A percentile compares a stretch with the other conserved stretches of the same genome.
Evolutionary conservation across 2,888 invertebrate genomes (phyloP).

Genomic region (Noctua comes): DNA sequence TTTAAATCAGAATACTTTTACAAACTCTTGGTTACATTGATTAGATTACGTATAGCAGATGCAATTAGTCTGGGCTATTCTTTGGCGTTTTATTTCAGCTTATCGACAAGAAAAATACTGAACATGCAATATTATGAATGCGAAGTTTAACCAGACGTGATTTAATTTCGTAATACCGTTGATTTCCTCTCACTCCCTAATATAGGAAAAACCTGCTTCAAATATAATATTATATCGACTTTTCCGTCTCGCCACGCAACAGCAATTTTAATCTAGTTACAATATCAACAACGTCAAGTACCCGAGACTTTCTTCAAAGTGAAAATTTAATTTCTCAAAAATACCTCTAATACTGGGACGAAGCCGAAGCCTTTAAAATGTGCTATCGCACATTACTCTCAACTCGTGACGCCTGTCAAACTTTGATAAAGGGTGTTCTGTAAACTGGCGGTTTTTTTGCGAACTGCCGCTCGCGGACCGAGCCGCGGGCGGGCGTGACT

Average conservation of each 20-base stretch:
- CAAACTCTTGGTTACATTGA: too few relatives aligned
- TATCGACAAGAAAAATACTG: background rate
- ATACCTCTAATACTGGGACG: conserved; percentile 20
- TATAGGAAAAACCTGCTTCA: background rate
- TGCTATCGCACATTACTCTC: conserved; percentile 35
- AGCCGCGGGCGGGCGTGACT: conserved; percentile 5
- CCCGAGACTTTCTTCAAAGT: conserved; percentile 35
- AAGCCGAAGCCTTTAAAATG: conserved; percentile 19
- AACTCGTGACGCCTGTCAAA: conserved; percentile 64
- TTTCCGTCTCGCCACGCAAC: conserved; percentile 10
- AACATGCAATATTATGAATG: background rate
- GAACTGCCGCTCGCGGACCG: background rate
- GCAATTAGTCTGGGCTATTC: background rate
- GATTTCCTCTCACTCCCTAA: background rate
- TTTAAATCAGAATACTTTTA: too few relatives aligned
- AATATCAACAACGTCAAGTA: conserved; percentile 32
- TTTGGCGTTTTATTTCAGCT: background rate
- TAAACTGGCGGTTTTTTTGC: conserved; percentile 52
- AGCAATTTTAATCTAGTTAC: conserved; percentile 35
- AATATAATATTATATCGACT: background rate
- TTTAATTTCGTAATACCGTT: background rate
- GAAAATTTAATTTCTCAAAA: conserved; percentile 46
- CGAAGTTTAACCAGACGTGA: background rate
- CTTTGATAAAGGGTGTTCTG: conserved; percentile 68
- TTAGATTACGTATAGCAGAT: background rate